Evolutionary conservation across 2,888 invertebrate species (phyloP).

Genomic region (Proisotoma minuta): DNA sequence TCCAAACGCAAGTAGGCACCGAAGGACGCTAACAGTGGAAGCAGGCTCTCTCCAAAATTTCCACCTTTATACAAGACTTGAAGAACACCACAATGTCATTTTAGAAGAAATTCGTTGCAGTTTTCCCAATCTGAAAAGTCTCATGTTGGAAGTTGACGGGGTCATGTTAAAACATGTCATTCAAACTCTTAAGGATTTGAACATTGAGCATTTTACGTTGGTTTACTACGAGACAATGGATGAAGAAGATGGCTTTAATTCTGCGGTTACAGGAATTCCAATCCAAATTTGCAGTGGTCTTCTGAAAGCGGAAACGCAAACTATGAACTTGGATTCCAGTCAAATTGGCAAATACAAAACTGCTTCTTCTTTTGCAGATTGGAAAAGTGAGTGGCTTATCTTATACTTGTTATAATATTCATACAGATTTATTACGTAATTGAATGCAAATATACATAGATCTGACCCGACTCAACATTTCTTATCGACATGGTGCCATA

Average conservation of each 20-base stretch:
- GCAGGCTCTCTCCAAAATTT: neutral
- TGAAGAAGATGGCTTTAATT: neutral
- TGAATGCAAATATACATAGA: neutral
- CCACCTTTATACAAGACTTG: neutral
- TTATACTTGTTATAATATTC: neutral
- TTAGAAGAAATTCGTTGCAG: neutral
- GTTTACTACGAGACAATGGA: neutral
- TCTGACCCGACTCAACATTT: neutral
- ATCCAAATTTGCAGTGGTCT: too few species aligned
- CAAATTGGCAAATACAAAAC: too few species aligned
- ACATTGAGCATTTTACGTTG: neutral
- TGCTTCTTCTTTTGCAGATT: neutral
- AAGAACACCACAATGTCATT: neutral
- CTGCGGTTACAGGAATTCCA: neutral
- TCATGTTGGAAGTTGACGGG: neutral
- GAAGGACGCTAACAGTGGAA: neutral
- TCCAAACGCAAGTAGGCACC: neutral
- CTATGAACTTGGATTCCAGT: too few species aligned
- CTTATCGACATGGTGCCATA: neutral
- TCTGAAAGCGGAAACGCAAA: too few species aligned
- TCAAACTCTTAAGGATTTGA: neutral
- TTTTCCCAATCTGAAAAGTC: neutral
- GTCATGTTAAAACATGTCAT: neutral
- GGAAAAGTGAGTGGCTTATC: neutral
- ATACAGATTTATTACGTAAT: neutral